Conservation (phyloP, 92 coral and sea anemone genomes). For the Porites evermanni region DNA sequence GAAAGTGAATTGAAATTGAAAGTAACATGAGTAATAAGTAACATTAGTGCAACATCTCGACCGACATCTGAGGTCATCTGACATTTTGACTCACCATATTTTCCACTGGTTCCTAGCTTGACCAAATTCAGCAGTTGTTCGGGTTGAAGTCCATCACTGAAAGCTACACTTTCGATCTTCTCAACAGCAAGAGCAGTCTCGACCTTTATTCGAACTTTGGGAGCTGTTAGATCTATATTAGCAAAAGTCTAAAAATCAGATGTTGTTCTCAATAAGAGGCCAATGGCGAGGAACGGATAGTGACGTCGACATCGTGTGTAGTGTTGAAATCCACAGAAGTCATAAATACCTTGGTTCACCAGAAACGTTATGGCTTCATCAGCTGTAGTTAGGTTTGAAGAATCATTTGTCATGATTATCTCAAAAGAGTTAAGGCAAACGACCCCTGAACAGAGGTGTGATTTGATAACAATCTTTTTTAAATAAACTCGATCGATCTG, state of each 20-base stretch:
- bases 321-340: background rate
- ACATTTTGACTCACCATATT: constrained; percentile 70
- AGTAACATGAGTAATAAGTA: too few species aligned
- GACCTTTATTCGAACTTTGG: constrained; percentile 54
- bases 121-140: constrained; percentile 76
- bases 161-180: constrained; percentile 64
- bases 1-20: too few species aligned
- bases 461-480: background rate
- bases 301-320: background rate
- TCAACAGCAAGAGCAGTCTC: constrained; percentile 71
- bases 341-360: constrained; percentile 1
- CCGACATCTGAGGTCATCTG: background rate
- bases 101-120: constrained; percentile 77
- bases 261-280: background rate
- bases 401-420: constrained; percentile 19
- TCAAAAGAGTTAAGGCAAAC: background rate
- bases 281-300: background rate
- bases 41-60: too few species aligned
- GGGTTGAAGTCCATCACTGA: constrained; percentile 72
- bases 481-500: background rate
- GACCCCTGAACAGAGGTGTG: background rate
- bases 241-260: background rate
- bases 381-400: background rate
- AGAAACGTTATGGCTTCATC: constrained; percentile 21
- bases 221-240: constrained; percentile 35